Conservation (phyloP, 2,113 vertebrate genomes). For the Crotalus helleri region DNA sequence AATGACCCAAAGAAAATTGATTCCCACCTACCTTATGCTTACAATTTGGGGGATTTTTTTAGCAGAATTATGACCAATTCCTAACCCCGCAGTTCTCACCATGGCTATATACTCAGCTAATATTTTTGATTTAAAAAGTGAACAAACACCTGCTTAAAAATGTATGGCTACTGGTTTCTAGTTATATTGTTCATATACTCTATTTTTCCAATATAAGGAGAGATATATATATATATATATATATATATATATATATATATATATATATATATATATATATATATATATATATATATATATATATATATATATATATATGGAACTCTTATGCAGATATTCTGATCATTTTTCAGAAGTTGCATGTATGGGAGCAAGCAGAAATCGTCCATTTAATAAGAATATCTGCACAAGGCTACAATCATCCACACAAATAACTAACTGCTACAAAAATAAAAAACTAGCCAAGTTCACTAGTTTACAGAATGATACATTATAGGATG, state of each 20-base stretch:
- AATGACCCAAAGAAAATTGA: not conserved
- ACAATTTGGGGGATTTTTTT: not conserved
- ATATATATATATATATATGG: no score
- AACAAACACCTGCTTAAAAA: not conserved
- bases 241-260: no score
- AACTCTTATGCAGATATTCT: not conserved
- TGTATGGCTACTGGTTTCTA: not conserved
- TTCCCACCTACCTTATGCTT: not conserved
- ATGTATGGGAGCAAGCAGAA: not conserved
- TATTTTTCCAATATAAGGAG: not conserved
- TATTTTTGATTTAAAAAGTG: not conserved
- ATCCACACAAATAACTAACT: slow-evolving; percentile 4
- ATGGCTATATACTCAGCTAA: not conserved
- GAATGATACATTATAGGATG: not conserved
- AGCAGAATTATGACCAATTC: not conserved
- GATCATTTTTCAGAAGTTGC: not conserved
- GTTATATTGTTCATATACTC: not conserved
- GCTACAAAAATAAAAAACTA: not conserved
- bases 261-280: not conserved
- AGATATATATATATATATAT: no score
- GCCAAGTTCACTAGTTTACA: fast-evolving
- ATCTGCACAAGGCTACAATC: not conserved
- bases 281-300: no score
- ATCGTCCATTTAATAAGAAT: not conserved
- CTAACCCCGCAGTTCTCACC: not conserved